These are phyloP conservation scores for Damaliscus lunatus DNA, from an alignment of 2,113 vertebrate genomes.

Conservation along the genomic window DNA sequence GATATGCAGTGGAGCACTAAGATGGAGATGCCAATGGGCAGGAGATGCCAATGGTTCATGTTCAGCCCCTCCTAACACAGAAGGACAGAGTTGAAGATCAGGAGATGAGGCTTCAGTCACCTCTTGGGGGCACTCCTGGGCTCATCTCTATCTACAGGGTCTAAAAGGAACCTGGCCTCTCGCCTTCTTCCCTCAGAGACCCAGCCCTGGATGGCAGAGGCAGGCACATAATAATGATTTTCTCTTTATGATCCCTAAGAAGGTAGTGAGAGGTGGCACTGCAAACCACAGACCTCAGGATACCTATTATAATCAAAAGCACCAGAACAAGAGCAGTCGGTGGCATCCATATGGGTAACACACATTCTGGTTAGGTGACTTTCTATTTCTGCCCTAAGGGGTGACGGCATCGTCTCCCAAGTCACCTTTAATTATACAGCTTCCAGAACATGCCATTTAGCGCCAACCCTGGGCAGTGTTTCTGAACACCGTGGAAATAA, in stretches of 20 bases:
- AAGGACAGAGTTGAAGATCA: neutral
- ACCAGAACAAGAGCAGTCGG: neutral
- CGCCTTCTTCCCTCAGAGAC: neutral
- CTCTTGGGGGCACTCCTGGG: neutral
- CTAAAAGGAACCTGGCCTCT: neutral
- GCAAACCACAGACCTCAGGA: neutral
- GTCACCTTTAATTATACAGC: slow-evolving; percentile 43
- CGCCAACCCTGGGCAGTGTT: neutral
- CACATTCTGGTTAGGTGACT: neutral
- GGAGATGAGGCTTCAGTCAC: neutral
- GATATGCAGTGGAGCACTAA: neutral
- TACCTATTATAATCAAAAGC: neutral
- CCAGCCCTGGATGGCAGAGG: neutral
- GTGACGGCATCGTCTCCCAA: neutral
- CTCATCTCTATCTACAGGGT: neutral
- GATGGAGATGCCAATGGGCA: accelerated
- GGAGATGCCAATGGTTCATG: neutral
- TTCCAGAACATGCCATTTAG: neutral
- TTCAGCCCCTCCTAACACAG: neutral
- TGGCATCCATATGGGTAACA: neutral
- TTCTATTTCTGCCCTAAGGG: slow-evolving; percentile 12
- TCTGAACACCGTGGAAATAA: neutral
- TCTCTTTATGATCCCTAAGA: neutral
- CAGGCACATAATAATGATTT: neutral
- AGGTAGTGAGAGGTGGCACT: neutral